These are phyloP conservation scores for Nymphicus hollandicus DNA, from an alignment of 2,113 vertebrate species.

Conservation along the genomic window DNA sequence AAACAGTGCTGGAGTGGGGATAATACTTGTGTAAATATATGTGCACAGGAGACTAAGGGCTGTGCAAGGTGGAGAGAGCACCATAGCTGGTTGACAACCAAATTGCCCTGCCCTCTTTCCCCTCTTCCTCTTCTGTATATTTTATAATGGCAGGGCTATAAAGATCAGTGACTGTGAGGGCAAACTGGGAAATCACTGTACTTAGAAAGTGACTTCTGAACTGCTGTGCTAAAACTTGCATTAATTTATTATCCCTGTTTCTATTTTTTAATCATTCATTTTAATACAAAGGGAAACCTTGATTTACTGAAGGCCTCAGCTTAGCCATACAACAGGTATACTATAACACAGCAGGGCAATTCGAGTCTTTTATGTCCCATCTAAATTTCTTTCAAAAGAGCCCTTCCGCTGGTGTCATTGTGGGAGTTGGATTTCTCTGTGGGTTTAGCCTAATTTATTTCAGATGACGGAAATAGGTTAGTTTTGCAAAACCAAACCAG, in stretches of 20 bases:
- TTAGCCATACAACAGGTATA: neutral
- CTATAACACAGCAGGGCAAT: neutral
- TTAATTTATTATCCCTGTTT: neutral
- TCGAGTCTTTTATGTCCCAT: neutral
- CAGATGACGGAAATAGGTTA: conserved; percentile 7
- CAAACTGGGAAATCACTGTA: neutral
- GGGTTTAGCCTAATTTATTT: conserved; percentile 35
- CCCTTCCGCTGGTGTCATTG: neutral
- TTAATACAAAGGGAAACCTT: neutral
- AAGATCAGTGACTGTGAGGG: neutral
- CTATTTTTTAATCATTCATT: neutral
- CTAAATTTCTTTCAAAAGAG: neutral
- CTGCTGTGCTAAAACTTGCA: neutral
- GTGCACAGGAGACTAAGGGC: neutral
- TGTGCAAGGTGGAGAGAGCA: neutral
- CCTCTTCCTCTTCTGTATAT: neutral
- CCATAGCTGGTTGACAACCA: rapidly evolving
- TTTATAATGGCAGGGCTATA: neutral
- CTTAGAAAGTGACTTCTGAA: neutral
- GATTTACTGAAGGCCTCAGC: neutral
- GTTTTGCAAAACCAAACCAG: neutral
- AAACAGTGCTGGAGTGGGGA: neutral
- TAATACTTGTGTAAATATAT: neutral
- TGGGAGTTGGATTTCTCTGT: neutral
- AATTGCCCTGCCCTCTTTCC: neutral